Conservation (phyloP, 2,113 vertebrate species). For the Gambusia affinis region DNA sequence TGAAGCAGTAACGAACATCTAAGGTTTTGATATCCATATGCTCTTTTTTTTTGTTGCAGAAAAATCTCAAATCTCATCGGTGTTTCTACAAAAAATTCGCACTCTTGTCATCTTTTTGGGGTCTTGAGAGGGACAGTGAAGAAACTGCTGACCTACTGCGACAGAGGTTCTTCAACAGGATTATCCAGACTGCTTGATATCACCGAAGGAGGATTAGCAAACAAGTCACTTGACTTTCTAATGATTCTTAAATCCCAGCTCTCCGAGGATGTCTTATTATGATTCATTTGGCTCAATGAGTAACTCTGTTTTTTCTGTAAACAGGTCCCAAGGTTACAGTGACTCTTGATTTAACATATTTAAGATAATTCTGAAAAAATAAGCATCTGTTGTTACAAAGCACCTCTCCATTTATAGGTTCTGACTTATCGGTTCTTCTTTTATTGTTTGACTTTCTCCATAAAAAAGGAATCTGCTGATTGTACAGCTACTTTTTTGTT, state of each 20-base stretch:
- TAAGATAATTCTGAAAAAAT: constrained; percentile 6
- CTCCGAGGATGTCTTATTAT: constrained; percentile 6
- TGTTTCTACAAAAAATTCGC: not conserved
- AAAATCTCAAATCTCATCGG: not conserved
- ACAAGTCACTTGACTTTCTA: constrained; percentile 29
- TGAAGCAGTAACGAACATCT: not conserved
- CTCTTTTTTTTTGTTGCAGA: not conserved
- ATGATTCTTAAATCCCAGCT: constrained; percentile 41
- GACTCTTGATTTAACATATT: constrained; percentile 8
- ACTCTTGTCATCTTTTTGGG: not conserved
- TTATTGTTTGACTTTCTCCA: constrained; percentile 13
- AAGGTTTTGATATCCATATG: not conserved
- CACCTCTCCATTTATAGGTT: not conserved
- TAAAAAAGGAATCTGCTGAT: not conserved
- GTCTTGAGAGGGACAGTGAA: constrained; percentile 13
- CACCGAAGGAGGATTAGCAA: constrained; percentile 43
- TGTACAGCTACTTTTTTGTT: not conserved
- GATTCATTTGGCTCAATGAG: constrained; percentile 18
- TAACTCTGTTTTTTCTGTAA: constrained; percentile 11
- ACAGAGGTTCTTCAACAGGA: constrained; percentile 40
- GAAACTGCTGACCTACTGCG: constrained; percentile 22
- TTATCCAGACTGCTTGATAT: constrained; percentile 40
- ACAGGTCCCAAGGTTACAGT: constrained; percentile 39
- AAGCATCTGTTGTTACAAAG: constrained; percentile 3
- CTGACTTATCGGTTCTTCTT: not conserved